phyloP scores from a whole-genome alignment of 2,113 vertebrate species.

The Burhinus oedicnemus region DNA sequence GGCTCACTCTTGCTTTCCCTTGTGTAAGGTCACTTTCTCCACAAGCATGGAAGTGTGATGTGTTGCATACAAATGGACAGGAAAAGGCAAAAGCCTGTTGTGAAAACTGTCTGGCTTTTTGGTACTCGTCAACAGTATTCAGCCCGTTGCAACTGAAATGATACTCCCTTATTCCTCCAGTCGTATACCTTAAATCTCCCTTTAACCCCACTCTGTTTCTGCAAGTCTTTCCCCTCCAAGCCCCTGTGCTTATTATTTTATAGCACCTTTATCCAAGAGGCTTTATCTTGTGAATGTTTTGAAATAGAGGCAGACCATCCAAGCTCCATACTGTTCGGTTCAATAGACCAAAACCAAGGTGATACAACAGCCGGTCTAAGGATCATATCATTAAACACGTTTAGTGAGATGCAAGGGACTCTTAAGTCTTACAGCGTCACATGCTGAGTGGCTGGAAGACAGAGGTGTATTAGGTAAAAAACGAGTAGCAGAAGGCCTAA shows the following conservation, averaged over 20 bases:
- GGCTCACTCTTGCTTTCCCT: constrained; percentile 11
- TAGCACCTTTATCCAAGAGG: neutral
- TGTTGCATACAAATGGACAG: constrained; percentile 57
- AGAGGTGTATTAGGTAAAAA: neutral
- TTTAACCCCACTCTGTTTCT: neutral
- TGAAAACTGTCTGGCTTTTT: constrained; percentile 20
- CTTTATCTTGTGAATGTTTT: neutral
- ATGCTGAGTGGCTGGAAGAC: neutral
- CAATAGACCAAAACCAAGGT: neutral
- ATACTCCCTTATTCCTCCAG: neutral
- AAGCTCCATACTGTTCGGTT: neutral
- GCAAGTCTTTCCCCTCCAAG: neutral
- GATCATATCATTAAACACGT: neutral
- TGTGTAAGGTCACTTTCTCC: constrained; percentile 57
- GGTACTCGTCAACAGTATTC: neutral
- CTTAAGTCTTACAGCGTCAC: neutral
- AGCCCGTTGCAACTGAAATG: neutral
- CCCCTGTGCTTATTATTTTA: neutral
- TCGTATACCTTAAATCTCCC: neutral
- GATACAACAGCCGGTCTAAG: neutral
- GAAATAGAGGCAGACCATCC: neutral
- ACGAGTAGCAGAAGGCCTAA: neutral
- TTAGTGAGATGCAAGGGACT: neutral
- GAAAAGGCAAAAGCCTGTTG: constrained; percentile 7
- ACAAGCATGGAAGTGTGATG: neutral